These are phyloP conservation scores for Ophthalmolycus amberensis DNA, from an alignment of 2,113 vertebrate genomes.

Conservation along the genomic window DNA sequence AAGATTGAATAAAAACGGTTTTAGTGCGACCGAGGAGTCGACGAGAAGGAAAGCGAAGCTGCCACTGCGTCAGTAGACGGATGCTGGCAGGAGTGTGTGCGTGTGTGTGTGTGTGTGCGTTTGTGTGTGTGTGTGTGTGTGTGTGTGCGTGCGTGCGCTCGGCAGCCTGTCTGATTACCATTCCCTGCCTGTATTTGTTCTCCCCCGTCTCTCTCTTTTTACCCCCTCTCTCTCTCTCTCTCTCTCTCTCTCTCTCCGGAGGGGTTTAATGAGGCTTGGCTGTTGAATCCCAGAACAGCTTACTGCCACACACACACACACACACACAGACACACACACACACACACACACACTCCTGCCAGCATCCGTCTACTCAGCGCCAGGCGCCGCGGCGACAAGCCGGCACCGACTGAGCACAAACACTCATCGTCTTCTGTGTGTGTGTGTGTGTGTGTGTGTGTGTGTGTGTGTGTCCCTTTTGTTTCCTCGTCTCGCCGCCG, in stretches of 20 bases:
- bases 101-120: not conserved
- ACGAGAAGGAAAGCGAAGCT: conserved; percentile 11
- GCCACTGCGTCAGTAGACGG: not conserved
- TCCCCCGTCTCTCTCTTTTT: conserved; percentile 24
- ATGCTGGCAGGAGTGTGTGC: no score
- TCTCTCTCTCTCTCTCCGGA: conserved; percentile 58
- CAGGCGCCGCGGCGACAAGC: conserved; percentile 54
- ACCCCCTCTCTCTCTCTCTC: not conserved
- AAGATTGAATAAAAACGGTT: not conserved
- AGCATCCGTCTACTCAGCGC: conserved; percentile 64
- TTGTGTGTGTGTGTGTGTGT: no score
- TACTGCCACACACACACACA: conserved; percentile 40
- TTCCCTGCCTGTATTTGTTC: conserved; percentile 63
- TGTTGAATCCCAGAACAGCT: conserved; percentile 75
- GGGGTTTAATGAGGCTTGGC: conserved; percentile 76
- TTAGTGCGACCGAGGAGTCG: not conserved
- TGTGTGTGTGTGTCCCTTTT: conserved; percentile 16
- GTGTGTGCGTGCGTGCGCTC: no score
- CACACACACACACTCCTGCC: conserved; percentile 45
- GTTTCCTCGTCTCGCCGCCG: conserved; percentile 48
- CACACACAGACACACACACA: conserved; percentile 25
- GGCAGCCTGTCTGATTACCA: conserved; percentile 55
- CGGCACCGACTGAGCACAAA: conserved; percentile 68
- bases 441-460: no score
- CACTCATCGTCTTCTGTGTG: conserved; percentile 56